phyloP scores from a whole-genome alignment of 2,113 vertebrate genomes.

The Cichladusa arquata region DNA sequence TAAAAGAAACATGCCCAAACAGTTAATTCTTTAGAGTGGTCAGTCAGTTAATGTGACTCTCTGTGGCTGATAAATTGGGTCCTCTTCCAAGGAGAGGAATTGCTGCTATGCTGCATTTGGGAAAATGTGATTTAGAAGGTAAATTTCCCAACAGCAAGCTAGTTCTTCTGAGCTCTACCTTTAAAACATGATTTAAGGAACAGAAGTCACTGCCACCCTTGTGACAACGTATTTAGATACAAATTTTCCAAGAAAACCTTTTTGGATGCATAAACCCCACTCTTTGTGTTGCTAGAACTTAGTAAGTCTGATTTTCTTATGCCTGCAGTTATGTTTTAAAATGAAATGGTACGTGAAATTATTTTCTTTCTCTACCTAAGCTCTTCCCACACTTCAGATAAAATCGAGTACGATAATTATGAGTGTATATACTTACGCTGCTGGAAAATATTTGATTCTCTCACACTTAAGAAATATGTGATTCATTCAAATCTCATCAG shows the following conservation, averaged over 20 bases:
- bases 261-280: not conserved
- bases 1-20: not conserved
- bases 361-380: not conserved
- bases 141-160: not conserved
- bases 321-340: not conserved
- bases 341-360: not conserved
- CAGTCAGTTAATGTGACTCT: not conserved
- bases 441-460: not conserved
- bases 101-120: not conserved
- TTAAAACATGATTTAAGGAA: not conserved
- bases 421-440: not conserved
- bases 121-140: not conserved
- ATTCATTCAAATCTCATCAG: slow-evolving; percentile 14
- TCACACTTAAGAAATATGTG: not conserved
- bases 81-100: not conserved
- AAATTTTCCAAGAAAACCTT: not conserved
- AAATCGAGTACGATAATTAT: slow-evolving; percentile 8
- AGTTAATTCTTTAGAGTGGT: not conserved
- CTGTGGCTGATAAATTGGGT: not conserved
- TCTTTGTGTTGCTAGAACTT: not conserved
- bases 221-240: not conserved
- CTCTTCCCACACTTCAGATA: not conserved
- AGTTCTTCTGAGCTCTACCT: not conserved
- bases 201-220: not conserved
- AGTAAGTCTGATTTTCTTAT: not conserved